Evolutionary conservation across 2,113 vertebrate species (phyloP).

Genomic region (Seriola dumerili): DNA sequence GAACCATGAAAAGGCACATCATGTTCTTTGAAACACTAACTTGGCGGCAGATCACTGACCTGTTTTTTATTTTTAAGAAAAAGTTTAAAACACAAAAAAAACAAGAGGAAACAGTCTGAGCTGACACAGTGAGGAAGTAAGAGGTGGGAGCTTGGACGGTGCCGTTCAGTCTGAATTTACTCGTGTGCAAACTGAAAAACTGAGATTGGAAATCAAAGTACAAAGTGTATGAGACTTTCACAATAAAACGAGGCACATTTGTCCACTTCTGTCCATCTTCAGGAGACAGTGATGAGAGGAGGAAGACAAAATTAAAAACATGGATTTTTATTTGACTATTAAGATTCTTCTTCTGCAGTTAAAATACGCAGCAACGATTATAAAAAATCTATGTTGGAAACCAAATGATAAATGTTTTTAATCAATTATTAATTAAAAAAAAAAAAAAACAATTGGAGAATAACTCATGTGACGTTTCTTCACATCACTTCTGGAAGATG

Average conservation of each 20-base stretch:
- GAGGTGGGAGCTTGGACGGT: conserved; percentile 24
- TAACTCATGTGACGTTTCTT: no score
- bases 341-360: no score
- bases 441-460: no score
- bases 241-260: conserved; percentile 59
- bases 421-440: no score
- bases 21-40: conserved; percentile 73
- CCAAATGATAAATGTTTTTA: no score
- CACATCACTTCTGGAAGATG: not conserved
- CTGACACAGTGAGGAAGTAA: conserved; percentile 15
- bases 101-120: conserved; percentile 24
- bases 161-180: conserved; percentile 76
- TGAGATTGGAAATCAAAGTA: conserved; percentile 71
- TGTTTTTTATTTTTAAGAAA: conserved; percentile 68
- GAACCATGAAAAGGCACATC: conserved; percentile 82
- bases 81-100: conserved; percentile 50
- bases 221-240: conserved; percentile 83
- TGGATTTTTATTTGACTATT: no score
- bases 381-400: no score
- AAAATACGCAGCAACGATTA: no score
- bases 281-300: conserved; percentile 18
- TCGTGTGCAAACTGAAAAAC: conserved; percentile 86
- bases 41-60: conserved; percentile 67
- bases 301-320: not conserved
- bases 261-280: conserved; percentile 35